Base-by-base conservation (phyloP, 2,797 vertebrate genomes). In the Tenualosa ilisha region DNA sequence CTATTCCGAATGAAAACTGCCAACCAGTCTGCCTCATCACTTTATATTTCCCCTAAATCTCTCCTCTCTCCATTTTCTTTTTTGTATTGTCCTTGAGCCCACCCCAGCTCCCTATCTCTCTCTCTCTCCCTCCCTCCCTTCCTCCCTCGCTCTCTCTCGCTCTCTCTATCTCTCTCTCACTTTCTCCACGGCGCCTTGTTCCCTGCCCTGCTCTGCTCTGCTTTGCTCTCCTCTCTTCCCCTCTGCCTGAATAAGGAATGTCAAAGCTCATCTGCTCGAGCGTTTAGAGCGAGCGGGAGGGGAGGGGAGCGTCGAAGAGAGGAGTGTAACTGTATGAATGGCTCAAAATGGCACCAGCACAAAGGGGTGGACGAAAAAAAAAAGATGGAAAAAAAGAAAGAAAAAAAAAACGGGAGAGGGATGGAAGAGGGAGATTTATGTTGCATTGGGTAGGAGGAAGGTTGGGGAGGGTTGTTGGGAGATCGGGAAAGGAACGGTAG, bases 211-310 rank as follows among this genome's bases (percentile, higher is more conserved):
- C 72, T 1, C 72, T 79, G n/a, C 49, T 56, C 63, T 79, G n/a
- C 49, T 37, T 59, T 11, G 61, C 84, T 83, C 83, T 81, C 26
- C 15, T 84, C 84, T 88, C 81, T n/a, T 79, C 79, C 49, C 51
- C 68, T 75, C 86, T 85, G 86, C 86, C 84, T 82, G 88, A 91
- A 92, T 93, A 87, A 88, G 84, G 82, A 90, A 85, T 86, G 88
- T 92, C 82, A 87, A 89, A 90, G 83, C 87, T 81, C 75, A 75
- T 89, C 85, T 87, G 61, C 83, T 88, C 46, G 79, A 88, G 89
- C 92, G 88, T 90, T 83, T 91, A 90, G 91, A 91, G 88, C 86
- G 84, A 91, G 87, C 88, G 91, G 87, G 86, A 85, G 85, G 87
- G 7, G 81, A 89, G 86, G 85, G 86, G 84, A 88, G 86, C 65